Base-by-base conservation (phyloP, 2,113 vertebrate genomes). In the Apodemus sylvaticus region DNA sequence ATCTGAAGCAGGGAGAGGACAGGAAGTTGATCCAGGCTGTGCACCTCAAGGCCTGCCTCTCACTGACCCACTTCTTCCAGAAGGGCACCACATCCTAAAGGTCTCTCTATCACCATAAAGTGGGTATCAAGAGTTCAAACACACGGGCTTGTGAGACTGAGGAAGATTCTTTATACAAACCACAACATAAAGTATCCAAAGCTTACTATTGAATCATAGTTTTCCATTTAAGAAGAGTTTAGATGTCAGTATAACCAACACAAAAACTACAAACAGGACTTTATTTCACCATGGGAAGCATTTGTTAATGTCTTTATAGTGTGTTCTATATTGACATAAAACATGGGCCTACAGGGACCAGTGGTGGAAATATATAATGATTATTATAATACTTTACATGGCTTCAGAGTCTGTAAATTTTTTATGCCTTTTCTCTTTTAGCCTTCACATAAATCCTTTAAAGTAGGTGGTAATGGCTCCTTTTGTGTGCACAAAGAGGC, bases 401-500 rank as follows among this genome's bases (percentile, higher is more conserved):
- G 13, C 24, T 90, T 78, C 89, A 16, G 12, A 55, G 29, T 73
- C 66, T 83, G 4, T 10, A 76, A 22, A 86, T 82, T 7, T 94
- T 81, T 90, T 53, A 74, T 14, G 1, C 5, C 26, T 87, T 86
- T 93, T 79, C 19, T 45, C 29, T 76, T 77, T 45, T n/a, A 88
- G 51, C 66, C 11, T 4, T 79, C 62, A 64, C 14, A 51, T 39
- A 42, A 93, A 95, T 66, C 13, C 1, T 86, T 71, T 86, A 26
- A 94, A 92, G 34, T 36, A 94, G 12, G 77, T 86, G 86, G 13
- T n/a, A 62, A 78, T 45, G 83, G 19, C 5, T 20, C 62, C 51
- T 39, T 78, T 64, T 85, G 45, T 91, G 14, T 71, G 86, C n/a
- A 73, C 64, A 96, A 90, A 95, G 36, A 68, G 91, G 17, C 17